Percentiles rank a stretch among this genome's conserved stretches.
Evolutionary conservation across 2,797 vertebrate species (phyloP).

Genomic region (Myotis daubentonii): DNA sequence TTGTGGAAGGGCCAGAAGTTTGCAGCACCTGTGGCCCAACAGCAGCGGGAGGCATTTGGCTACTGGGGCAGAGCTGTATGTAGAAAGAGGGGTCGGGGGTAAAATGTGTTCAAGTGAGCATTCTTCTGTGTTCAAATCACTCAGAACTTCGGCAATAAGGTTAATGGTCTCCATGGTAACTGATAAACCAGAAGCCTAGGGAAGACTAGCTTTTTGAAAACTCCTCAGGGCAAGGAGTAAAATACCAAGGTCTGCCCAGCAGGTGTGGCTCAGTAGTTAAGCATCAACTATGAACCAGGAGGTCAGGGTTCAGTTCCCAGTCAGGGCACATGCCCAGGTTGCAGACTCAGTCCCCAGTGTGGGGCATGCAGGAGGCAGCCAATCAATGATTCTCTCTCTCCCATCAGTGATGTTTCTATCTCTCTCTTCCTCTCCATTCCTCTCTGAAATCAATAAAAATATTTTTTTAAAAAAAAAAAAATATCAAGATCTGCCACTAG

Average conservation of each 20-base stretch:
- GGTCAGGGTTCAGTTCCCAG: too few species aligned
- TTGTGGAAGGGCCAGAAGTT: neutral
- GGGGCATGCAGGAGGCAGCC: too few species aligned
- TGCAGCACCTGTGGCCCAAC: neutral
- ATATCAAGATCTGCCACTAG: neutral
- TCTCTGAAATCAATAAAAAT: too few species aligned
- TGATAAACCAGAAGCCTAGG: neutral
- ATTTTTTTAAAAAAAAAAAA: neutral
- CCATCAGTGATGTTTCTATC: too few species aligned
- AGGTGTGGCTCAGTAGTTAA: too few species aligned
- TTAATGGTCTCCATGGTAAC: conserved; percentile 46
- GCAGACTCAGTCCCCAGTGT: too few species aligned
- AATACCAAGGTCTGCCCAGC: neutral
- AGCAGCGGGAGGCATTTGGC: neutral
- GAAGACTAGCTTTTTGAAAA: neutral
- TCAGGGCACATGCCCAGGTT: too few species aligned
- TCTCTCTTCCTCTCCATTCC: too few species aligned
- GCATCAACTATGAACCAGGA: too few species aligned
- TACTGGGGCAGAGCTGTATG: rapidly evolving
- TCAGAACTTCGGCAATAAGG: conserved; percentile 32
- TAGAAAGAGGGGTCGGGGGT: neutral
- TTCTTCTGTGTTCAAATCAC: conserved; percentile 47
- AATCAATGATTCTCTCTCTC: too few species aligned
- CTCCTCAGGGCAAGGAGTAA: neutral
- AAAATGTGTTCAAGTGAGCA: neutral